These are phyloP conservation scores for Ceratosolen solmsi DNA, from an alignment of 1,140 invertebrate species.

Conservation along the genomic window DNA sequence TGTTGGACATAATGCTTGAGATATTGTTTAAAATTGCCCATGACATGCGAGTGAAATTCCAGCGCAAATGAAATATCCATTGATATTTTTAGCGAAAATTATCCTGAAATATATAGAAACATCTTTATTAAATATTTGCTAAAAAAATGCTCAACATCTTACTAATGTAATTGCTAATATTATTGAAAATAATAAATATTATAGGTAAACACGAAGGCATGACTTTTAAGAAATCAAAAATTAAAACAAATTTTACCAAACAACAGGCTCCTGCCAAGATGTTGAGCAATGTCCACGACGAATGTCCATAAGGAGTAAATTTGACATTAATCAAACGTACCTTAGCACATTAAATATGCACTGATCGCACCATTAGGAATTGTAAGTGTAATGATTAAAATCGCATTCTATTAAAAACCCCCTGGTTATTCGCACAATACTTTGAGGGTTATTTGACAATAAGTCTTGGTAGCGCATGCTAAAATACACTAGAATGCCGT, in stretches of 20 bases:
- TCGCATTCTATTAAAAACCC: neutral
- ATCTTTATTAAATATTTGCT: neutral
- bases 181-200: no score
- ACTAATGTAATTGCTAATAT: no score
- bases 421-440: neutral
- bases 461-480: neutral
- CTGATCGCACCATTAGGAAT: neutral
- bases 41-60: neutral
- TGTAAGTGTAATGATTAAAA: neutral
- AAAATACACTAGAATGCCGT: no score
- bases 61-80: neutral
- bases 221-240: no score
- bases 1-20: conserved; percentile 68
- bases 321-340: no score
- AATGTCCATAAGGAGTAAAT: no score
- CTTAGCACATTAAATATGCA: neutral
- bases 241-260: no score
- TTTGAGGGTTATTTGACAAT: neutral
- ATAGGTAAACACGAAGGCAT: no score
- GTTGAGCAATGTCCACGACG: no score
- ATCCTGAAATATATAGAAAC: conserved; percentile 17
- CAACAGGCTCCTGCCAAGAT: no score
- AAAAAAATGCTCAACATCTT: no score
- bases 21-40: conserved; percentile 46
- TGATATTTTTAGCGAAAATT: neutral